A percentile compares a stretch with the other conserved stretches of the same genome.
These are phyloP conservation scores for Astreopora myriophthalma DNA, from an alignment of 64 coral and sea anemone species.

Conservation along the genomic window DNA sequence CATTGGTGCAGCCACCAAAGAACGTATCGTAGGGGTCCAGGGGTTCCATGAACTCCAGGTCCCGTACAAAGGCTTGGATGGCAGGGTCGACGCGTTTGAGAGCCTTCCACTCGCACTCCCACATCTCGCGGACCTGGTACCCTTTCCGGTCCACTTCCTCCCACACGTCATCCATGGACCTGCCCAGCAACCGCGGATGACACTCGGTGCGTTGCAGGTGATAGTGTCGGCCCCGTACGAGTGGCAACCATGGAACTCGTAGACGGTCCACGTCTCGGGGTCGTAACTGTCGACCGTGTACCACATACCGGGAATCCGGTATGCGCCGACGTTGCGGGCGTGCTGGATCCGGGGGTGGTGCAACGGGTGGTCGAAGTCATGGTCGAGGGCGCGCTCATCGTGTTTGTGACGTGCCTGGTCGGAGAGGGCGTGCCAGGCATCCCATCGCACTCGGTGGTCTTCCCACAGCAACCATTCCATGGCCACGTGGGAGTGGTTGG, in stretches of 20 bases:
- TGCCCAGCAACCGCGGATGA: no score
- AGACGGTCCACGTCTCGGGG: neutral
- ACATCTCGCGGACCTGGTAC: neutral
- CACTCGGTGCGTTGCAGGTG: neutral
- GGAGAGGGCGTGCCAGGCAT: no score
- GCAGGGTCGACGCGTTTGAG: neutral
- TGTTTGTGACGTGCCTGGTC: no score
- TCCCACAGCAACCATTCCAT: neutral
- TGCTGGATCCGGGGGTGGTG: neutral
- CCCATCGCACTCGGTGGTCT: no score
- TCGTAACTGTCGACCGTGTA: neutral
- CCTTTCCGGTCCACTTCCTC: neutral
- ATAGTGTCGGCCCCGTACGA: neutral
- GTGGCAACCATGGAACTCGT: slow-evolving; percentile 27
- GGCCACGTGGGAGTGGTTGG: neutral
- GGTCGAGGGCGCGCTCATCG: no score
- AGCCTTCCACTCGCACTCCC: neutral
- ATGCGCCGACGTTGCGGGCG: neutral
- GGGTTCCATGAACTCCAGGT: neutral
- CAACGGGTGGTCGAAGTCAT: neutral
- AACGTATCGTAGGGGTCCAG: neutral
- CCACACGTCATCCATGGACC: neutral
- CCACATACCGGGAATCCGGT: neutral
- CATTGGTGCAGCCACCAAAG: neutral
- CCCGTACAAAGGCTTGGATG: neutral